Conservation (phyloP, 2,113 vertebrate species). For the Murina feae region DNA sequence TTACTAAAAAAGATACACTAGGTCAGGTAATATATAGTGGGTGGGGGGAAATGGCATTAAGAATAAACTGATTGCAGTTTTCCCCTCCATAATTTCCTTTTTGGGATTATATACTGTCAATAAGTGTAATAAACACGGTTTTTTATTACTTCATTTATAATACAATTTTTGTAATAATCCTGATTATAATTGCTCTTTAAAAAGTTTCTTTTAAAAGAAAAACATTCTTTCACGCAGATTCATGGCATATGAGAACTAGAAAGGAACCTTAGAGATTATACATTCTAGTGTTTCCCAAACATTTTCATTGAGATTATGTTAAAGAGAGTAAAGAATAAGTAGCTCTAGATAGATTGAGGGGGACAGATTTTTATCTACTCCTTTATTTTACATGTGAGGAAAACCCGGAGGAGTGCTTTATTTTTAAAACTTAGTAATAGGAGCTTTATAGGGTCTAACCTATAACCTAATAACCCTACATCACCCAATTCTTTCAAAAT, state of each 20-base stretch:
- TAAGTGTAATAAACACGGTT: not conserved
- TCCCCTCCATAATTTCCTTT: not conserved
- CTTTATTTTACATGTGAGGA: not conserved
- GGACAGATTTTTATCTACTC: not conserved
- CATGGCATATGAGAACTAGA: not conserved
- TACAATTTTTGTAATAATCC: not conserved
- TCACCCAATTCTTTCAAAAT: not conserved
- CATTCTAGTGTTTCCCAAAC: not conserved
- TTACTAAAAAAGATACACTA: not conserved
- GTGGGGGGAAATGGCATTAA: not conserved
- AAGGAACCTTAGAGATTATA: not conserved
- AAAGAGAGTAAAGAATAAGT: not conserved
- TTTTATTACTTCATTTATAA: constrained; percentile 4
- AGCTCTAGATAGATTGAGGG: not conserved
- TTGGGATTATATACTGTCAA: not conserved
- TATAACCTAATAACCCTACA: not conserved
- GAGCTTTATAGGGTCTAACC: not conserved
- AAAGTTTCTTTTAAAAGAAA: not conserved
- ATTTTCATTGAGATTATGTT: not conserved
- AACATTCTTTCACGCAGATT: constrained; percentile 2
- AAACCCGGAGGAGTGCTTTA: not conserved
- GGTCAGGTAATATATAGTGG: not conserved
- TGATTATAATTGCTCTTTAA: not conserved
- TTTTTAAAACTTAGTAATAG: not conserved
- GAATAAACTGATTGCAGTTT: not conserved